Percentiles rank a stretch among this genome's conserved stretches.
phyloP scores from a whole-genome alignment of 2,888 invertebrate species.

The Hoplodrina ambigua region DNA sequence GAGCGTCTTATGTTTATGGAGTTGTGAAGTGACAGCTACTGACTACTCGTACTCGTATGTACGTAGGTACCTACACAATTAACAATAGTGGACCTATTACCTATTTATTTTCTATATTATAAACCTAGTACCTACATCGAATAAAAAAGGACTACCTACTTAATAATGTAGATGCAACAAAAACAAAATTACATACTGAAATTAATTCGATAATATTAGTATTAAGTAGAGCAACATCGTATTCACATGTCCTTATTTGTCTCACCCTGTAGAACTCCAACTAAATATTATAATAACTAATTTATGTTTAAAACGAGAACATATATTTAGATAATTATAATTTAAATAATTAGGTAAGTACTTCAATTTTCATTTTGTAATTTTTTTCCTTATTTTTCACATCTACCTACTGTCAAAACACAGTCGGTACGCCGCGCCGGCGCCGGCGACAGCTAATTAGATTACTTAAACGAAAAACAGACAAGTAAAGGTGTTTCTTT shows the following conservation, averaged over 20 bases:
- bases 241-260: no score
- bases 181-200: neutral
- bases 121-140: no score
- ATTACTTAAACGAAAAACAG: neutral
- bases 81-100: no score
- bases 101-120: neutral
- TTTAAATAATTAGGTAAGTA: no score
- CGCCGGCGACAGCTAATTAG: neutral
- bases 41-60: no score
- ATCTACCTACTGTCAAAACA: neutral
- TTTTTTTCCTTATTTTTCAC: neutral
- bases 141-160: neutral
- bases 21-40: neutral
- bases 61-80: no score
- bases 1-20: neutral
- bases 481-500: neutral
- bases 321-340: no score
- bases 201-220: neutral
- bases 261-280: no score
- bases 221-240: neutral
- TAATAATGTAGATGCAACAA: neutral
- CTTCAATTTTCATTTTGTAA: neutral
- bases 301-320: no score
- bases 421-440: no score
- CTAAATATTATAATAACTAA: no score